These are phyloP conservation scores for Holothuria glaberrima DNA, from an alignment of 35 echinoderm and acorn worm genomes.

Conservation along the genomic window DNA sequence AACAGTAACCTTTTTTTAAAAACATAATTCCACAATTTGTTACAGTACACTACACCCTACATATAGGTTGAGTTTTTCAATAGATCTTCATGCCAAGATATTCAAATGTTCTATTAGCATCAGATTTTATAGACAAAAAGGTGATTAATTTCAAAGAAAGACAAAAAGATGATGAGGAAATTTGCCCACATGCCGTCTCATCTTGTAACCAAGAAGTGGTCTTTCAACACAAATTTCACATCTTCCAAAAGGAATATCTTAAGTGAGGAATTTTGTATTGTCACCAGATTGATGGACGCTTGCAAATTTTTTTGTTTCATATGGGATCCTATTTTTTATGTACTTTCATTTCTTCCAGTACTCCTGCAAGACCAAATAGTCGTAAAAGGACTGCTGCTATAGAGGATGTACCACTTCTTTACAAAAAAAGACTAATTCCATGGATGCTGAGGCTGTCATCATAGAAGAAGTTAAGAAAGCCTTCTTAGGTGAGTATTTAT, in stretches of 20 bases:
- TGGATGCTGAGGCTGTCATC: slow-evolving; percentile 10
- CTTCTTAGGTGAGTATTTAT: slow-evolving; percentile 20
- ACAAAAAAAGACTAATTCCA: background rate
- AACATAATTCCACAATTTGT: background rate
- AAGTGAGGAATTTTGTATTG: background rate
- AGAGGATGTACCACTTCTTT: background rate
- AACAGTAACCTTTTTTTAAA: too few species aligned
- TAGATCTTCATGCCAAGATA: slow-evolving; percentile 1
- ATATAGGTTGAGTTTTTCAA: background rate
- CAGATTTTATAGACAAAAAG: background rate
- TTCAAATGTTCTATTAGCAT: slow-evolving; percentile 15
- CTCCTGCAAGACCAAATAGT: background rate
- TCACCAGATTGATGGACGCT: background rate
- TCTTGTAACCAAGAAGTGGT: background rate
- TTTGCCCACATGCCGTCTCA: background rate
- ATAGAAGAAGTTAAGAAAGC: background rate
- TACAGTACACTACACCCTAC: background rate
- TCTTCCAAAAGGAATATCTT: background rate
- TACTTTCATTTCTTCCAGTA: background rate
- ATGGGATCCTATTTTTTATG: background rate
- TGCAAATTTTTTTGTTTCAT: background rate
- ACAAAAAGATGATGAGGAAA: background rate
- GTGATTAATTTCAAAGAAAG: background rate
- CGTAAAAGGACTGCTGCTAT: background rate
- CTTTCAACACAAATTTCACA: background rate